Percentiles rank a stretch among this genome's conserved stretches.
These are phyloP conservation scores for Ostrea denselamellosa DNA, from an alignment of 1,140 invertebrate species.

Conservation along the genomic window DNA sequence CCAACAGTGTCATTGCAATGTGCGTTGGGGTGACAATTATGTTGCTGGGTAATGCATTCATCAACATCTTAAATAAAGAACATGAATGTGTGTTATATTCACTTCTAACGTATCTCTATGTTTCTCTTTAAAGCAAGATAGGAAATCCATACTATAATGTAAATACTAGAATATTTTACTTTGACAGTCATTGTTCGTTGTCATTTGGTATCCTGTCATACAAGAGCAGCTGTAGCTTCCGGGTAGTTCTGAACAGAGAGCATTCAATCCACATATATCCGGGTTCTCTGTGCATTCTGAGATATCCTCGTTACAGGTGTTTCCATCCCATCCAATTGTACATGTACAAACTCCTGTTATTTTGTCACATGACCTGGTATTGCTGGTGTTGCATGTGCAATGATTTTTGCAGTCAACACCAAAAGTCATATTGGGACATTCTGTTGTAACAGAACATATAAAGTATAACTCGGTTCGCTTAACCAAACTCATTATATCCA, in stretches of 20 bases:
- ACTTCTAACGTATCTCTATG: background rate
- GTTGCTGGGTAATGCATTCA: background rate
- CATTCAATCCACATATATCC: constrained; percentile 35
- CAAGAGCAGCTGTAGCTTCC: constrained; percentile 56
- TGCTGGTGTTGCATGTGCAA: constrained; percentile 51
- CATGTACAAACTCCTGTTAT: constrained; percentile 50
- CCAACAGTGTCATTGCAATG: constrained; percentile 11
- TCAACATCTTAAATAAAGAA: constrained; percentile 17
- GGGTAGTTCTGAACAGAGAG: constrained; percentile 38
- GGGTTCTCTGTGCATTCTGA: constrained; percentile 53
- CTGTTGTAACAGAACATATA: constrained; percentile 2
- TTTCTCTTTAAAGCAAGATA: background rate
- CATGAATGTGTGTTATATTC: background rate
- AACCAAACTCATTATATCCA: no score
- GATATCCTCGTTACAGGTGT: constrained; percentile 52
- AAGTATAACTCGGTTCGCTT: background rate
- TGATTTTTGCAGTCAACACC: constrained; percentile 47
- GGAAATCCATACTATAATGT: background rate
- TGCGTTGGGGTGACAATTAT: constrained; percentile 3
- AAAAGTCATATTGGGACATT: constrained; percentile 3
- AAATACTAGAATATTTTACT: background rate
- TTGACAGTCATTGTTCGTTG: background rate
- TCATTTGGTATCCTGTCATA: constrained; percentile 31
- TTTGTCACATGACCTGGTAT: constrained; percentile 49
- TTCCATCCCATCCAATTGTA: constrained; percentile 56